A percentile compares a stretch with the other conserved stretches of the same genome.
Conservation (phyloP, 2,797 vertebrate species). For the Bradypodion pumilum region DNA sequence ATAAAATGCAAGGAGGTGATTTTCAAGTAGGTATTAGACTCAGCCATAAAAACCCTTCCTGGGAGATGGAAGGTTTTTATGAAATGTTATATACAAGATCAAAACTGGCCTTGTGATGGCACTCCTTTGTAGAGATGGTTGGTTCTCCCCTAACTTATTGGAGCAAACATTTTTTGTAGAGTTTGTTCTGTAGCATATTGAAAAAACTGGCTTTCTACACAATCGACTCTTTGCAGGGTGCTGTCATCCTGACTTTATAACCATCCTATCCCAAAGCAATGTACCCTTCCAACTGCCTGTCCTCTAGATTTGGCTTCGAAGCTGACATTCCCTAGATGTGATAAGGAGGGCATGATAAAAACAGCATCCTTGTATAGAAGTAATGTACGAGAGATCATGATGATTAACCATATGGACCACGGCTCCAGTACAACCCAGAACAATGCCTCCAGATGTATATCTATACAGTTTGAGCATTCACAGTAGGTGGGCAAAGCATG, state of each 20-base stretch:
- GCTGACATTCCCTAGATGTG: too few relatives aligned
- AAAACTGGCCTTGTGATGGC: conserved; percentile 36
- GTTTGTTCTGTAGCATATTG: conserved; percentile 37
- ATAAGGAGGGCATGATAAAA: too few relatives aligned
- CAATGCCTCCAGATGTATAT: too few relatives aligned
- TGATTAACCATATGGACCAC: too few relatives aligned
- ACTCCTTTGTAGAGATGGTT: conserved; percentile 19
- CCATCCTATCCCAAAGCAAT: too few relatives aligned
- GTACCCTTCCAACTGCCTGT: too few relatives aligned
- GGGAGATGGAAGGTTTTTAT: conserved; percentile 36
- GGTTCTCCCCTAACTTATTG: neutral
- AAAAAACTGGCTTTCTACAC: neutral
- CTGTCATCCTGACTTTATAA: neutral
- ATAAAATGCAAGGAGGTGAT: conserved; percentile 6
- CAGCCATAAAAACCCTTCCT: conserved; percentile 23
- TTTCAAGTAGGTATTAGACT: conserved; percentile 44
- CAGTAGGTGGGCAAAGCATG: too few relatives aligned
- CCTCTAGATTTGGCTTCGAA: too few relatives aligned
- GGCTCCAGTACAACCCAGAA: too few relatives aligned
- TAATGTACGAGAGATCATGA: too few relatives aligned
- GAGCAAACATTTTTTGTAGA: neutral
- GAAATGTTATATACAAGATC: conserved; percentile 29
- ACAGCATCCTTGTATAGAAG: too few relatives aligned
- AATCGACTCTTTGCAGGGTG: neutral
- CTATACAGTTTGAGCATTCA: too few relatives aligned